Base-by-base conservation (phyloP, 2,797 vertebrate genomes). In the Simalia tracyae region DNA sequence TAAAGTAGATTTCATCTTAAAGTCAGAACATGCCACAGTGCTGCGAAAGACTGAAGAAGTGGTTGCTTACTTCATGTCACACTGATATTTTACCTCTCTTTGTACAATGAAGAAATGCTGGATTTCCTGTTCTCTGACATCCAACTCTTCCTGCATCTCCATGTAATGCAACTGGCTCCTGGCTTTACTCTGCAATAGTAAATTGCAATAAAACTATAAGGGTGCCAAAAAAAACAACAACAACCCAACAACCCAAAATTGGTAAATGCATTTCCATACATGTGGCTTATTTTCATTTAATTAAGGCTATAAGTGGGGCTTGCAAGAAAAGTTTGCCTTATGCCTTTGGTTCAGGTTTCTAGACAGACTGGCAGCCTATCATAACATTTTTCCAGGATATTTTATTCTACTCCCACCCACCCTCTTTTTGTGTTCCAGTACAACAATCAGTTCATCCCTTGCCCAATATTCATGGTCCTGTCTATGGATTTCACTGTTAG, bases 121-220 rank as follows among this genome's bases (percentile, higher is more conserved):
- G 89, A 96, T 94, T 94, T 98, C 96, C 5, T 12, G 94, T 89
- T 98, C 97, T 63, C 97, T 97, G 93, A 95, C 94, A 0, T 96
- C 96, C 94, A 98, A 94, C 0, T 31, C 92, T 4, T 36, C 94
- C 92, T 96, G 97, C 94, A 98, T 91, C 95, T 97, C 97, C 19
- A 57, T 5, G 0, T 72, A 22, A 1, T 96, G 95, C 92, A 95
- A 95, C 3, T 92, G 96, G 93, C 86, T 95, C 90, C 93, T 93
- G 89, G 93, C 93, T 90, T 14, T 0, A 0, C 97, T 97, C 98
- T 98, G 96, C 24, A 93, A 93, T 26, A 22, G 86, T 46, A 89
- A 87, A 93, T 19, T 81, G 5, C 28, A 31, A 5, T 81, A 91
- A 88, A 87, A 87, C 15, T 26, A 22, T 26, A 60, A n/a, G 12